These are phyloP conservation scores for Pterostichus madidus DNA, from an alignment of 2,888 invertebrate genomes.

Conservation along the genomic window DNA sequence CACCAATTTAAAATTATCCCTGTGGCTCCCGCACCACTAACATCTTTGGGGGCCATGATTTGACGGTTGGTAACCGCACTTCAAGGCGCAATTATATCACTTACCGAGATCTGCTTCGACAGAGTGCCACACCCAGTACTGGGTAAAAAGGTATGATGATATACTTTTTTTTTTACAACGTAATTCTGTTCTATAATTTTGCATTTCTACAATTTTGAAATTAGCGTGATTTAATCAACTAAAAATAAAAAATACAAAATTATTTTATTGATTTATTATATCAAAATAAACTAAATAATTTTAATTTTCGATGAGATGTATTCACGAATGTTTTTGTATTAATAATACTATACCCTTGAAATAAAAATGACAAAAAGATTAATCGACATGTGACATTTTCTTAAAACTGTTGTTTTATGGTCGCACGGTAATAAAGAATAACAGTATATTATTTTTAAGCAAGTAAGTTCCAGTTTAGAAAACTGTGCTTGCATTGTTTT, in stretches of 20 bases:
- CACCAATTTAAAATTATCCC: no score
- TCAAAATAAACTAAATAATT: conserved; percentile 35
- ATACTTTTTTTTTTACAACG: no score
- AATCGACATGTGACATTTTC: neutral
- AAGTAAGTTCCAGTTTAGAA: neutral
- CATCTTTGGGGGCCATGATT: no score
- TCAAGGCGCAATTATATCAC: no score
- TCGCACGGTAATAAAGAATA: conserved; percentile 39
- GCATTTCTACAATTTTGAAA: conserved; percentile 35
- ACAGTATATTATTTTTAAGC: conserved; percentile 27
- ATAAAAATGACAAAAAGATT: neutral
- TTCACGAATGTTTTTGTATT: neutral
- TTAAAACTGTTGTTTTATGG: conserved; percentile 35
- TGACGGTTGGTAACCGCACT: no score
- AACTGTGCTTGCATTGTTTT: conserved; percentile 26
- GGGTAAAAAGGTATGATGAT: no score
- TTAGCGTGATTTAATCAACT: conserved; percentile 2
- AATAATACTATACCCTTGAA: conserved; percentile 8
- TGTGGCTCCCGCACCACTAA: no score
- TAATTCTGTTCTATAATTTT: neutral
- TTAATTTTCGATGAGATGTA: neutral
- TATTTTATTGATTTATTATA: conserved; percentile 20
- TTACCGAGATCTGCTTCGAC: no score
- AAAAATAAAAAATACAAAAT: conserved; percentile 27
- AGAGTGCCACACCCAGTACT: no score